These are phyloP conservation scores for Garrulus glandarius DNA, from an alignment of 2,797 vertebrate genomes.

Conservation along the genomic window DNA sequence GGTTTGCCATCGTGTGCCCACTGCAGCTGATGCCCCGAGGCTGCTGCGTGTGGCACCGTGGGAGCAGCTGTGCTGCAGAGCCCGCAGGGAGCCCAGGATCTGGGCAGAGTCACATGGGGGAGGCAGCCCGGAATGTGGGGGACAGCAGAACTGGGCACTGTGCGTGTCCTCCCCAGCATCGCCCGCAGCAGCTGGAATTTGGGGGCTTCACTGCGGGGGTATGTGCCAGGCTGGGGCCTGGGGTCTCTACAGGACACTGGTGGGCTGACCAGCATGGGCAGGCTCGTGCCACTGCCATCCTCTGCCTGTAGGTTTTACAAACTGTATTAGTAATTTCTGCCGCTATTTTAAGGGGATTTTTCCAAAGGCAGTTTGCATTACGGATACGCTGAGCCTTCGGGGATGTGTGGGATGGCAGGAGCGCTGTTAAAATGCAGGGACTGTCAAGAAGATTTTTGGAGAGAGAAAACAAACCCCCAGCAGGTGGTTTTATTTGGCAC, in stretches of 20 bases:
- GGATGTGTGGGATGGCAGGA: neutral
- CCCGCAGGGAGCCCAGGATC: neutral
- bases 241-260: rapidly evolving
- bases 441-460: neutral
- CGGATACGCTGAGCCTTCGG: neutral
- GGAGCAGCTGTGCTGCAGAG: neutral
- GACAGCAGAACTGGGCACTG: neutral
- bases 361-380: neutral
- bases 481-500: constrained; percentile 1
- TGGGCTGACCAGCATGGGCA: neutral
- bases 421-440: neutral
- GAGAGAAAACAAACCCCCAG: constrained; percentile 4
- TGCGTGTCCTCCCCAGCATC: rapidly evolving
- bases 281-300: rapidly evolving
- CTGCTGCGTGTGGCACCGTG: neutral
- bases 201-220: neutral
- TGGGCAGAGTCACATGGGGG: rapidly evolving
- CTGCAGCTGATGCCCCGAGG: neutral
- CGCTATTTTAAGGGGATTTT: neutral
- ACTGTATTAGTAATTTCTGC: neutral
- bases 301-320: neutral
- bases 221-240: neutral
- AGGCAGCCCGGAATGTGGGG: neutral
- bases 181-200: rapidly evolving
- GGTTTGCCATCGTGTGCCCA: neutral